These are phyloP conservation scores for Pantherophis alleghaniensis DNA, from an alignment of 2,797 vertebrate species.

Conservation along the genomic window DNA sequence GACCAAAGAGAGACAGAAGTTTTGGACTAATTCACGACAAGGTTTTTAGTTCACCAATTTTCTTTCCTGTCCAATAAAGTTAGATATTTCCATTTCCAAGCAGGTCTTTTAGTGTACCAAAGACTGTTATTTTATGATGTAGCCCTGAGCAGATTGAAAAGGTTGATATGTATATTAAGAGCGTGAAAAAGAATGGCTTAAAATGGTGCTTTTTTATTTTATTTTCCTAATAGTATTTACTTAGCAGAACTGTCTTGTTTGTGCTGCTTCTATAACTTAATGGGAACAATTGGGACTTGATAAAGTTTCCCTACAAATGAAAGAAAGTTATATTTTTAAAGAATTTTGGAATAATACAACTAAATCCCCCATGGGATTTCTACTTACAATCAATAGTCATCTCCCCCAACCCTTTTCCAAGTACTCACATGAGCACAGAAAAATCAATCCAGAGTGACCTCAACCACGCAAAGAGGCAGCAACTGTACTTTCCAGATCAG, in stretches of 20 bases:
- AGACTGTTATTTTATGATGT: not conserved
- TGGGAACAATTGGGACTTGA: not conserved
- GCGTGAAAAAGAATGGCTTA: not conserved
- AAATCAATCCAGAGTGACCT: not conserved
- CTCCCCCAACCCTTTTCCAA: not conserved
- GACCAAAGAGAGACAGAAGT: not conserved
- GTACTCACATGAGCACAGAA: not conserved
- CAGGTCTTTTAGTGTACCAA: not conserved
- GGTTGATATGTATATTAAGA: not conserved
- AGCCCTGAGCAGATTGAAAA: not conserved
- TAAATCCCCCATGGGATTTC: not conserved
- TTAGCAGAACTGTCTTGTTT: not conserved
- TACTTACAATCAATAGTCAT: not conserved
- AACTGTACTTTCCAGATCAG: not conserved
- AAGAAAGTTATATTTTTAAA: not conserved
- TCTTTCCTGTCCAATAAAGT: not conserved
- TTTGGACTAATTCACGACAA: not conserved
- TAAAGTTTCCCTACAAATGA: not conserved
- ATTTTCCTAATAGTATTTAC: not conserved
- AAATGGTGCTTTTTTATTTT: not conserved
- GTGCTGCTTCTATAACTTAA: not conserved
- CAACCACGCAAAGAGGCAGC: not conserved
- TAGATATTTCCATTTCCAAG: not conserved
- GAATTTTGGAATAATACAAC: not conserved
- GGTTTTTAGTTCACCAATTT: slow-evolving; percentile 2